Conservation (phyloP, 2,113 vertebrate species). For the Rhinogobius similis region DNA sequence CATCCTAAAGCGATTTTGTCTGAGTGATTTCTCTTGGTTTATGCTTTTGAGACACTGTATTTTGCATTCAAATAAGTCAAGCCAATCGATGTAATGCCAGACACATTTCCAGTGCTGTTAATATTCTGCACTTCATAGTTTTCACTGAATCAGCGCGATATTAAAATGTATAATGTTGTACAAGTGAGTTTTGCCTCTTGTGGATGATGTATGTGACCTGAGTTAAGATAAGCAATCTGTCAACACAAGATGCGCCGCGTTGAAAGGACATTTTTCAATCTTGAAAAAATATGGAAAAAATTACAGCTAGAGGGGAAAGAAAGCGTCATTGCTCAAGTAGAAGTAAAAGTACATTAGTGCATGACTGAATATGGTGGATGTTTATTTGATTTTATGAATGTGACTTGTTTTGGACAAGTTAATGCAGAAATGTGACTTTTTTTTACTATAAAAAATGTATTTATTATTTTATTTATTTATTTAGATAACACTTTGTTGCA, state of each 20-base stretch:
- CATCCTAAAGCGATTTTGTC: neutral
- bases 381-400: neutral
- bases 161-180: neutral
- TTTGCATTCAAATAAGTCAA: neutral
- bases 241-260: neutral
- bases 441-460: no score
- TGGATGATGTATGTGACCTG: neutral
- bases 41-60: neutral
- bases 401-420: neutral
- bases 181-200: neutral
- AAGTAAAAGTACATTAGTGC: neutral
- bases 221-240: neutral
- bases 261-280: neutral
- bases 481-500: no score
- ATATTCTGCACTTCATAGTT: neutral
- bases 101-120: neutral
- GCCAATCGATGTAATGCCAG: neutral
- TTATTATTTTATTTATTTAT: no score
- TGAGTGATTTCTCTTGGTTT: neutral
- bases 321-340: neutral
- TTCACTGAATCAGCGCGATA: neutral
- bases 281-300: no score
- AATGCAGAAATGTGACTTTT: no score
- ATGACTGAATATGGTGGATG: no score
- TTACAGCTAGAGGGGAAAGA: neutral